These are phyloP conservation scores for Drosophila paramelanica DNA, from an alignment of 2,888 invertebrate genomes.

Conservation along the genomic window DNA sequence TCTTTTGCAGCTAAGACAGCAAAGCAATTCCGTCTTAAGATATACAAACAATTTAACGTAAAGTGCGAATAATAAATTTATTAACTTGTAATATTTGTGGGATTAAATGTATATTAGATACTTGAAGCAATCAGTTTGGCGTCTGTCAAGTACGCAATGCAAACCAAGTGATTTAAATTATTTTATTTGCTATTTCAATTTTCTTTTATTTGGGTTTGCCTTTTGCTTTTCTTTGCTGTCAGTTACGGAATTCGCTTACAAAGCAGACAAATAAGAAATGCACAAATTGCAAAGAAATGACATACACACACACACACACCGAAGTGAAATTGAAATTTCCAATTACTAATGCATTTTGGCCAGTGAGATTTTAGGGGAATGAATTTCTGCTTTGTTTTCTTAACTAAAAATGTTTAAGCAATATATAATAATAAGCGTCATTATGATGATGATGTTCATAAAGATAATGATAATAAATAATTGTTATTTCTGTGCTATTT, in stretches of 20 bases:
- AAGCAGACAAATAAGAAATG: slow-evolving; percentile 44
- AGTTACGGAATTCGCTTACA: slow-evolving; percentile 30
- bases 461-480: slow-evolving; percentile 31
- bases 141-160: background rate
- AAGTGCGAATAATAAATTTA: background rate
- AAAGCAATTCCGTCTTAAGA: too few relatives aligned
- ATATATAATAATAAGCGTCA: background rate
- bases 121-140: background rate
- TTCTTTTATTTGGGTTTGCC: slow-evolving; percentile 9
- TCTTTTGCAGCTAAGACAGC: too few relatives aligned
- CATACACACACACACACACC: slow-evolving; percentile 1
- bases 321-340: slow-evolving; percentile 34
- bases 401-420: background rate
- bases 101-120: background rate
- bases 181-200: slow-evolving; percentile 11
- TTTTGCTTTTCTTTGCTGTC: slow-evolving; percentile 36
- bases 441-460: background rate
- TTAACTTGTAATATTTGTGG: background rate
- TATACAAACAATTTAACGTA: background rate
- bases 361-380: slow-evolving; percentile 16
- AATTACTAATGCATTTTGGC: slow-evolving; percentile 47
- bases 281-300: slow-evolving; percentile 23
- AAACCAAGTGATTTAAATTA: slow-evolving; percentile 15
- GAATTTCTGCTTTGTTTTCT: slow-evolving; percentile 9
- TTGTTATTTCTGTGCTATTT: slow-evolving; percentile 40